Base-by-base conservation (phyloP, 1,140 invertebrate species). In the Anagrus nilaparvatae region DNA sequence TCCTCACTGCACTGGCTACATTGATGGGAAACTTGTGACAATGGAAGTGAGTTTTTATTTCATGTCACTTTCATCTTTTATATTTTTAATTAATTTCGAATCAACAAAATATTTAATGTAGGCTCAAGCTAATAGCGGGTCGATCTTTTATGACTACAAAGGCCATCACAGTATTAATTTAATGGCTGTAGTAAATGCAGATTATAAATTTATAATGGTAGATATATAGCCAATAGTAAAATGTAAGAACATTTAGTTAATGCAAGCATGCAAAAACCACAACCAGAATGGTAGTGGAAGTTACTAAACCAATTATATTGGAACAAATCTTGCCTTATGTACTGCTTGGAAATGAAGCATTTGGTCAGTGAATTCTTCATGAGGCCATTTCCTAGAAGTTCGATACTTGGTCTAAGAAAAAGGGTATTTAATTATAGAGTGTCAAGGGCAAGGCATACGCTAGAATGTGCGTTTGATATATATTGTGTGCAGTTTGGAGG, bases 401-500 rank as follows among this genome's bases (percentile, higher is more conserved):
- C 39, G 16, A 38, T 28, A 13, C 43, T 55, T 30, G 53, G 29
- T 10, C 31, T 13, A 16, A 40, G 46, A 21, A 47, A 55, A 43
- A 28, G 49, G 46, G 53, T 69, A n/a, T 72, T 62, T 47, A 72
- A 73, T 48, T 74, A 72, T 46, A 31, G 61, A 23, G 30, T 63
- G 16, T 54, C 49, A 16, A 49, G 59, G 29, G 60, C 59, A 18
- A 48, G 64, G 35, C 47, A 61, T 28, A 58, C 65, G 34, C 54
- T 71, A 5, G 67, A 73, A 52, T 70, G 68, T 54, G 55, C 55
- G 3, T 72, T 71, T 54, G 67, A 63, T 2, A 68, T n/a, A n/a
- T 72, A 25, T 37, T 70, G 28, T 53, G 53, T 12, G 25, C 51
- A 10, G 42, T 49, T 33, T 67, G 61, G 50, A 17, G 56, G 33